These are phyloP conservation scores for Falco biarmicus DNA, from an alignment of 2,797 vertebrate genomes.

Conservation along the genomic window DNA sequence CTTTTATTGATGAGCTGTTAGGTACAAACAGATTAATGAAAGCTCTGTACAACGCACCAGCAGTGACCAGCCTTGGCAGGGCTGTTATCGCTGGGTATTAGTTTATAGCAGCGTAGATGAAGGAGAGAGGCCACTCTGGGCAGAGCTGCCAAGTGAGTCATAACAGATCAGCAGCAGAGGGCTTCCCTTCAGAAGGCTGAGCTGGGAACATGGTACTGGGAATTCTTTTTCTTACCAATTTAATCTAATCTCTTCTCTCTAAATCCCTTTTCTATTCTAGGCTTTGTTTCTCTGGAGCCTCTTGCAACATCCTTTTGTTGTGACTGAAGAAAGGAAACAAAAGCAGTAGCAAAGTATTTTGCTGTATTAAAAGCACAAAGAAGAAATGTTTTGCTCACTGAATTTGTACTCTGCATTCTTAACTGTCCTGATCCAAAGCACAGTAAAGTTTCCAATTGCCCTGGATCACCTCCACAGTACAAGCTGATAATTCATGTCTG, in stretches of 20 bases:
- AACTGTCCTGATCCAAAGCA: not conserved
- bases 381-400: not conserved
- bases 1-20: conserved; percentile 24
- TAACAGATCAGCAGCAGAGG: not conserved
- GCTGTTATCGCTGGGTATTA: not conserved
- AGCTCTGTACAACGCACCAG: not conserved
- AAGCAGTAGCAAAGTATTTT: conserved; percentile 7
- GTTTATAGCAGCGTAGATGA: not conserved
- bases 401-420: not conserved
- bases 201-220: not conserved
- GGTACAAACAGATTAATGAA: conserved; percentile 23
- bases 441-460: not conserved
- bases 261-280: conserved; percentile 19
- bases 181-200: conserved; percentile 25
- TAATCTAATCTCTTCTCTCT: conserved; percentile 33
- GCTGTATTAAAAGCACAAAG: conserved; percentile 1
- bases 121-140: not conserved
- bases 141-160: conserved; percentile 17
- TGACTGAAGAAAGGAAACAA: conserved; percentile 30
- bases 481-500: not conserved
- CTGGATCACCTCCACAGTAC: not conserved
- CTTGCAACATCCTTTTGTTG: conserved; percentile 37
- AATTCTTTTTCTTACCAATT: conserved; percentile 27
- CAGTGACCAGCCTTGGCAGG: not conserved
- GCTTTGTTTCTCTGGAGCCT: conserved; percentile 38